These are phyloP conservation scores for Geotrypetes seraphini DNA, from an alignment of 2,797 vertebrate genomes.

Conservation along the genomic window DNA sequence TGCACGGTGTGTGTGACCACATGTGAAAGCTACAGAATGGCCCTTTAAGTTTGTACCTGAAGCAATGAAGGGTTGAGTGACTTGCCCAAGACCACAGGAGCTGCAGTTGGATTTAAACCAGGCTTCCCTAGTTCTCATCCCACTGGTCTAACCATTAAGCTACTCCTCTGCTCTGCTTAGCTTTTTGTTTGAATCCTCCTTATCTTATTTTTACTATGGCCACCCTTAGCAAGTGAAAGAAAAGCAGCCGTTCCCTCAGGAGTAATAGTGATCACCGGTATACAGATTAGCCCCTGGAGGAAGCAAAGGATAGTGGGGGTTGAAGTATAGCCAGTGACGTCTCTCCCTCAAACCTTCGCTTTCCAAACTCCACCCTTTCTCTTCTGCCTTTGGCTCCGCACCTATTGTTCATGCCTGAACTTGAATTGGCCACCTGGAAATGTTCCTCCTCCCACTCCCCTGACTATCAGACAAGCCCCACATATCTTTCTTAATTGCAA, in stretches of 20 bases:
- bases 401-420: fast-evolving
- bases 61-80: too few relatives aligned
- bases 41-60: too few relatives aligned
- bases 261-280: neutral
- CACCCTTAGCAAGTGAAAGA: slow-evolving; percentile 11
- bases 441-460: neutral
- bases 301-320: fast-evolving
- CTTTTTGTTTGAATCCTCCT: slow-evolving; percentile 24
- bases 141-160: too few relatives aligned
- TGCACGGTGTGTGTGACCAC: too few relatives aligned
- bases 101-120: too few relatives aligned
- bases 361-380: too few relatives aligned
- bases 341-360: neutral
- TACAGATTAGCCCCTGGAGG: fast-evolving
- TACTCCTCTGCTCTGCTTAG: too few relatives aligned
- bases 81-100: too few relatives aligned
- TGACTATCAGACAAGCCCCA: too few relatives aligned
- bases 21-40: too few relatives aligned
- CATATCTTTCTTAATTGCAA: slow-evolving; percentile 36
- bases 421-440: neutral
- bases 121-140: too few relatives aligned
- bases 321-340: fast-evolving
- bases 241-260: slow-evolving; percentile 9
- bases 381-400: neutral
- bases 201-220: slow-evolving; percentile 28